Base-by-base conservation (phyloP, 1,140 invertebrate species). In the Tetragonula clypearis region DNA sequence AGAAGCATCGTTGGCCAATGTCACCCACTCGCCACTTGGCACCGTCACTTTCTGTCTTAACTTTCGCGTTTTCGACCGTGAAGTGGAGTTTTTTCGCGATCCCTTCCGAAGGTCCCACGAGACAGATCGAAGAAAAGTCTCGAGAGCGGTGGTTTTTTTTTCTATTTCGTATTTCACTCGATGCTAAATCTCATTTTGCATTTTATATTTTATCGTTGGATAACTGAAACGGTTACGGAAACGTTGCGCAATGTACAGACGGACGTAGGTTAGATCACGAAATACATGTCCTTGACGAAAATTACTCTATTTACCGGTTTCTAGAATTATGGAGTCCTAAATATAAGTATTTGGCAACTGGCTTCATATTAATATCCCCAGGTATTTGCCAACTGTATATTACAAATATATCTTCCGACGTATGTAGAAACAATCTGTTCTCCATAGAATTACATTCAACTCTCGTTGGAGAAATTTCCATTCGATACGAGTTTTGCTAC, bases 1-100 rank as follows among this genome's bases (percentile, higher is more conserved):
- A 85, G 72, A 58, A 49, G 15, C 58, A 73, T 84, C 79, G 72
- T 81, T 87, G 86, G 80, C 65, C 77, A 77, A 73, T 72, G 83
- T 49, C 30, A 77, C 49, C 41, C 1, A 30, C 30, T 87, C 58
- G 65, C 41, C 56, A 65, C 68, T 53, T 8, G 55, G 14, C 60
- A 2, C 21, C 21, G 26, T 71, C 49, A 66, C 41, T 49, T 49
- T 49, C 17, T 49, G n/a, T n/a, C 23, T n/a, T 49, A 53, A 55
- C 49, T 55, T 66, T n/a, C n/a, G 1, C 62, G 12, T 62, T 21
- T 55, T 79, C 15, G 41, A 15, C 19, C 35, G 19, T 55, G 23
- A 30, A 30, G n/a, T 17, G 1, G 23, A n/a, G 23, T 75, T n/a
- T 75, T n/a, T 23, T 71, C 69, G 21, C 35, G 21, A 49, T 23